A percentile compares a stretch with the other conserved stretches of the same genome.
These are phyloP conservation scores for Netelia melanura DNA, from an alignment of 2,888 invertebrate species.

Conservation along the genomic window DNA sequence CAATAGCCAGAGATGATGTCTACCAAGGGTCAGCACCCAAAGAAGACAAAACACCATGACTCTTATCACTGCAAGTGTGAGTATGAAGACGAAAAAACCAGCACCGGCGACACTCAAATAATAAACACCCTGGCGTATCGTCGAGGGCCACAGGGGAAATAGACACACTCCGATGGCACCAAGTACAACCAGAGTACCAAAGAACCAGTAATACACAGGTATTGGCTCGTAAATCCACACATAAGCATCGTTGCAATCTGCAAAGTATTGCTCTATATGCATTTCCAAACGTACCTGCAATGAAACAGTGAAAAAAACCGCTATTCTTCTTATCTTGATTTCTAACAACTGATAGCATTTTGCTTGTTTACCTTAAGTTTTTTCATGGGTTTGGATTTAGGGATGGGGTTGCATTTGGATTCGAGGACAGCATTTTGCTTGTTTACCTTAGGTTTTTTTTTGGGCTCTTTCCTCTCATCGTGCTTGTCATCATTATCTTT, in stretches of 20 bases:
- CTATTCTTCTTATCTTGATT: background rate
- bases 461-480: conserved; percentile 87
- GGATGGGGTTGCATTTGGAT: background rate
- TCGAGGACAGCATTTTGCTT: conserved; percentile 65
- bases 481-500: conserved; percentile 84
- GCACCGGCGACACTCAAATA: conserved; percentile 98
- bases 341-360: background rate
- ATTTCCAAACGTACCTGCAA: conserved; percentile 94
- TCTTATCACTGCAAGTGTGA: conserved; percentile 95
- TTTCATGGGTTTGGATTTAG: background rate
- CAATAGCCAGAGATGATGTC: conserved; percentile 98
- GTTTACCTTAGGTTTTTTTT: conserved; percentile 84
- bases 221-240: conserved; percentile 99
- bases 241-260: conserved; percentile 97
- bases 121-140: conserved; percentile 96
- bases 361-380: conserved; percentile 79
- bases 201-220: conserved; percentile 96
- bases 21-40: conserved; percentile 94
- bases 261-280: conserved; percentile 97
- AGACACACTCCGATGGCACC: conserved; percentile 98
- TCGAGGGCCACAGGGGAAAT: conserved; percentile 99
- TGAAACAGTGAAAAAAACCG: conserved; percentile 19
- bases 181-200: conserved; percentile 94
- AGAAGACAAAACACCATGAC: conserved; percentile 96
- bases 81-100: conserved; percentile 96